Evolutionary conservation across 2,797 vertebrate genomes (phyloP), one percentile per base, ranked within the genome.

Genomic region (Sebastes reedi): DNA sequence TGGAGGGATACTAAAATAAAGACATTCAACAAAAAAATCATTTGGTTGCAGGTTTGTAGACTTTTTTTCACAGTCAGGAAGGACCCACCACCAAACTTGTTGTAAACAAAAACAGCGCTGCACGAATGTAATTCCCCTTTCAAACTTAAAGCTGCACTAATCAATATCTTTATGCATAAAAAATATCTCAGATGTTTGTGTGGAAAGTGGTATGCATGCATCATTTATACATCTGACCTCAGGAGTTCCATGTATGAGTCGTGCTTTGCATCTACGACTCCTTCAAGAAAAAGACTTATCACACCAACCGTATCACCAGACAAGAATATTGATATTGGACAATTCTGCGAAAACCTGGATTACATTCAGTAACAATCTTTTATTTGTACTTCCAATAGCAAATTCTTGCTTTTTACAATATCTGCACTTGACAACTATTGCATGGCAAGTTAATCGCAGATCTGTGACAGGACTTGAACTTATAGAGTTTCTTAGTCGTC

Each of bases 171-270:
- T 54, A n/a, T 54, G 46, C 46, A 52, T 20, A 52, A 52, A 52
- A 52, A 52, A n/a, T 52, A n/a, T 52, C 18, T 52, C 46, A 52
- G 18, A 52, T 52, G 61, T 72, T 39, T 61, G 27, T n/a, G 30
- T 65, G 32, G 24, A 27, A 67, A 30, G 36, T 46, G 62, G 25
- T 46, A 46, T 46, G 24, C 52, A 79, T 50, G 55, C 39, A 72
- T 67, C 54, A 72, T 67, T 80, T 42, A 61, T 39, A 67, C 22
- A 62, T 62, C 22, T 69, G 67, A 39, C 34, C 58, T 62, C 58
- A 36, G 42, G 66, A 62, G 18, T 25, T 30, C n/a, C 8, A 52
- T 25, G 42, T 76, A 42, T n/a, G 10, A 56, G 62, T 32, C n/a
- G 22, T 34, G 27, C 29, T 59, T 59, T 22, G 20, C 29, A 50